These are phyloP conservation scores for Babylonia areolata DNA, from an alignment of 1,140 invertebrate species.

Conservation along the genomic window DNA sequence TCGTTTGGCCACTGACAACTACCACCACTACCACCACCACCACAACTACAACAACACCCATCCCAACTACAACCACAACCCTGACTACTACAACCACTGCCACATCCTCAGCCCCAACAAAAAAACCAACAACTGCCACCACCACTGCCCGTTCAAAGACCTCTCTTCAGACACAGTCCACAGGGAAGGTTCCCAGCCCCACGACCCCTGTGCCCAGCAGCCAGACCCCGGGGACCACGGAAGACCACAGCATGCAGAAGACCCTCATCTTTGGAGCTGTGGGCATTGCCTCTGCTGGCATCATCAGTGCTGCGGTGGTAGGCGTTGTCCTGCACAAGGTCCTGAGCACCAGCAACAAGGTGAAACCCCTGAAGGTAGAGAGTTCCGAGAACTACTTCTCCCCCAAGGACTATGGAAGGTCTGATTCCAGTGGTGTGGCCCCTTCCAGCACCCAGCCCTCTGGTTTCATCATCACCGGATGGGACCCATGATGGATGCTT, in stretches of 20 bases:
- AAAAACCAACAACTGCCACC: background rate
- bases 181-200: background rate
- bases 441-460: background rate
- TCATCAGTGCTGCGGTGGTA: background rate
- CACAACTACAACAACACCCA: background rate
- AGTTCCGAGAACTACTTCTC: background rate
- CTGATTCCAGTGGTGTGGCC: background rate
- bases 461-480: background rate
- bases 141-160: background rate
- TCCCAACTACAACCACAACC: background rate
- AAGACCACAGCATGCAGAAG: background rate
- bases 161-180: background rate
- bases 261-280: background rate
- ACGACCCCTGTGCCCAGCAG: background rate
- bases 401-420: background rate
- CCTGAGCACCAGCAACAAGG: background rate
- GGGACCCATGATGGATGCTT: background rate
- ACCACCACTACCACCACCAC: conserved; percentile 27
- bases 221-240: background rate
- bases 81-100: background rate
- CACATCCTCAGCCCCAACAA: background rate
- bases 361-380: background rate
- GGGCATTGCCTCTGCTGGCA: background rate
- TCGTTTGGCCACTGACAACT: background rate
- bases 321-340: background rate